A percentile compares a stretch with the other conserved stretches of the same genome.
These are phyloP conservation scores for Scaptomyza graminum DNA, from an alignment of 1,140 invertebrate genomes.

Conservation along the genomic window DNA sequence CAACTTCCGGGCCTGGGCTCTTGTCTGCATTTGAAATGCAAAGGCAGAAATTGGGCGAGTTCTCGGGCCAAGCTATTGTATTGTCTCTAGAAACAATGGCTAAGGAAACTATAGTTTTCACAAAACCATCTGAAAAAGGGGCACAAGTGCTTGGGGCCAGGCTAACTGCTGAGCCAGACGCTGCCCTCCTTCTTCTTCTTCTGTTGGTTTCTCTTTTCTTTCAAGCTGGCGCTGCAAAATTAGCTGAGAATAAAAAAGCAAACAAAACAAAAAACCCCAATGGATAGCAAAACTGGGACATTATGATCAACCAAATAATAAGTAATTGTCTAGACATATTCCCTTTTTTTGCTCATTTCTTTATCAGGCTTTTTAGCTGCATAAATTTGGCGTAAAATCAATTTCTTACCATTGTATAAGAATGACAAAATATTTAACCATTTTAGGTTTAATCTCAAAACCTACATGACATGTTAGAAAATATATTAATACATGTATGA, in stretches of 20 bases:
- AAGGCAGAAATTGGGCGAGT: slow-evolving; percentile 39
- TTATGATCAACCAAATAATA: not conserved
- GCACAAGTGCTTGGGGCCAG: slow-evolving; percentile 33
- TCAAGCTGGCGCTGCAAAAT: slow-evolving; percentile 36
- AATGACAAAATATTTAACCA: too few relatives aligned
- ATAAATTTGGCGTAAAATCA: too few relatives aligned
- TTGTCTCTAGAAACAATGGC: slow-evolving; percentile 44
- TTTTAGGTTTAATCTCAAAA: too few relatives aligned
- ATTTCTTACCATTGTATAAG: not conserved
- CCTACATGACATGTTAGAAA: too few relatives aligned
- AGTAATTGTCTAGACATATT: slow-evolving; percentile 47
- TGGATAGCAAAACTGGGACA: not conserved
- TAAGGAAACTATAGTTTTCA: slow-evolving; percentile 41
- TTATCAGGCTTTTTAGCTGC: too few relatives aligned
- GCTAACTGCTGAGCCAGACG: slow-evolving; percentile 27
- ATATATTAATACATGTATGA: too few relatives aligned
- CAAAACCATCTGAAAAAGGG: slow-evolving; percentile 25
- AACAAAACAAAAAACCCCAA: not conserved
- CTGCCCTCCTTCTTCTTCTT: not conserved
- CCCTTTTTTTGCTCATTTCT: not conserved
- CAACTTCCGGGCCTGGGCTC: slow-evolving; percentile 24
- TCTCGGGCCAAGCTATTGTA: slow-evolving; percentile 15
- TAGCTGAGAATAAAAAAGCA: slow-evolving; percentile 26
- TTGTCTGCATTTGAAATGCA: slow-evolving; percentile 45
- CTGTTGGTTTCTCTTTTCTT: not conserved